Percentiles rank a stretch among this genome's conserved stretches.
These are phyloP conservation scores for Colletes latitarsis DNA, from an alignment of 1,140 invertebrate species.

Conservation along the genomic window DNA sequence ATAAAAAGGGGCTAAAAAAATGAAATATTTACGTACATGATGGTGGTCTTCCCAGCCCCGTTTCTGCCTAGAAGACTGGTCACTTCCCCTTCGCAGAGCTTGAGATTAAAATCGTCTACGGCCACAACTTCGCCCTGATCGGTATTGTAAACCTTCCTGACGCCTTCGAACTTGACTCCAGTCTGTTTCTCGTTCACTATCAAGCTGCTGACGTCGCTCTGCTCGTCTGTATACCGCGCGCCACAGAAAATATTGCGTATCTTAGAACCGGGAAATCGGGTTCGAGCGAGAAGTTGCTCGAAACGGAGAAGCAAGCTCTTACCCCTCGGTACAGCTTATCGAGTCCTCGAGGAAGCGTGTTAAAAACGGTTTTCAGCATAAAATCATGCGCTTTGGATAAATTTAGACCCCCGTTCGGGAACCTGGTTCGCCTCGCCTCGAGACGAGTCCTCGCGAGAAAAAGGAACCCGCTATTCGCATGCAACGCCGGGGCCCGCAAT, in stretches of 20 bases:
- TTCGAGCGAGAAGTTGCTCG: not conserved
- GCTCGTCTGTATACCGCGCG: conserved; percentile 60
- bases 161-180: conserved; percentile 80
- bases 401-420: too few relatives aligned
- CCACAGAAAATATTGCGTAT: not conserved
- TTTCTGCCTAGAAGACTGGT: conserved; percentile 90
- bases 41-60: conserved; percentile 91
- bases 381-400: conserved; percentile 2
- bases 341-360: conserved; percentile 25
- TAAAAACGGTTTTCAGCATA: not conserved
- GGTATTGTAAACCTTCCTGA: conserved; percentile 79
- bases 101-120: conserved; percentile 87
- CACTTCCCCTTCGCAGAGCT: conserved; percentile 85
- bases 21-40: conserved; percentile 83
- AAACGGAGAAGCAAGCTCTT: conserved; percentile 39
- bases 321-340: conserved; percentile 8
- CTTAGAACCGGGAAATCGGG: not conserved
- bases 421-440: not conserved
- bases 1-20: not conserved
- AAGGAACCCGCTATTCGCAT: conserved; percentile 3
- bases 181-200: conserved; percentile 75
- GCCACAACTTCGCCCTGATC: conserved; percentile 78
- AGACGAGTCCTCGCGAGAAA: not conserved
- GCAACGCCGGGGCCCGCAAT: not conserved
- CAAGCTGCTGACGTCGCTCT: conserved; percentile 70